Percentiles rank a stretch among this genome's conserved stretches.
phyloP scores from a whole-genome alignment of 2,888 invertebrate genomes.

The Polydrusus cervinus region DNA sequence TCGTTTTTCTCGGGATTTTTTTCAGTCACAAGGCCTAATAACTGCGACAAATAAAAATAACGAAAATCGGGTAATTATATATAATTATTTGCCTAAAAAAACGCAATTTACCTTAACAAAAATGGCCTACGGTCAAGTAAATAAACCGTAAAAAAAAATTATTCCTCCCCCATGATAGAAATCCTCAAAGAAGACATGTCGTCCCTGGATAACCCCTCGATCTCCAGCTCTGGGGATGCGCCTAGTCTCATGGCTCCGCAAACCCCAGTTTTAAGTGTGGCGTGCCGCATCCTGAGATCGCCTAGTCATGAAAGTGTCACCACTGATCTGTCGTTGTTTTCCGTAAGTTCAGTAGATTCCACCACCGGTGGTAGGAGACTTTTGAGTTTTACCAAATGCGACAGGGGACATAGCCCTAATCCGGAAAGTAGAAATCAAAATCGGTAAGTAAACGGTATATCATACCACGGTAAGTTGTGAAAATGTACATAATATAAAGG shows the following conservation, averaged over 20 bases:
- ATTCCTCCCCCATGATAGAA: constrained; percentile 28
- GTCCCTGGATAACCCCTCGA: constrained; percentile 39
- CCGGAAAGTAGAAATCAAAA: constrained; percentile 74
- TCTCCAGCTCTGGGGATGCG: constrained; percentile 25
- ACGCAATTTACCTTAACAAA: not conserved
- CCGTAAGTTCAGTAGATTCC: constrained; percentile 77
- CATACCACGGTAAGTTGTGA: not conserved
- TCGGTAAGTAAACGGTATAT: constrained; percentile 57
- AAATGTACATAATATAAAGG: no score
- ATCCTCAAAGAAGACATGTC: constrained; percentile 45
- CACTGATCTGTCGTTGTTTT: constrained; percentile 86
- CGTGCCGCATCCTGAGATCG: constrained; percentile 81
- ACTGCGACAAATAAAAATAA: no score
- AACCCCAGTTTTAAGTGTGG: constrained; percentile 73
- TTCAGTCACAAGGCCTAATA: constrained; percentile 6
- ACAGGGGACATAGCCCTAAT: constrained; percentile 82
- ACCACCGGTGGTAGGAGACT: constrained; percentile 70
- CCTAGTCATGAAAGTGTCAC: constrained; percentile 90
- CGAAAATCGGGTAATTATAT: no score
- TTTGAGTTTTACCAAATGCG: constrained; percentile 73
- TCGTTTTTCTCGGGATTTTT: not conserved
- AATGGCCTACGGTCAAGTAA: not conserved
- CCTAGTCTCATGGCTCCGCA: constrained; percentile 65
- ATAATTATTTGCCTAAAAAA: not conserved
- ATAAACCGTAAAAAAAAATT: no score